Evolutionary conservation across 2,888 invertebrate species (phyloP).

Genomic region (Callyntrura guangdongensis): DNA sequence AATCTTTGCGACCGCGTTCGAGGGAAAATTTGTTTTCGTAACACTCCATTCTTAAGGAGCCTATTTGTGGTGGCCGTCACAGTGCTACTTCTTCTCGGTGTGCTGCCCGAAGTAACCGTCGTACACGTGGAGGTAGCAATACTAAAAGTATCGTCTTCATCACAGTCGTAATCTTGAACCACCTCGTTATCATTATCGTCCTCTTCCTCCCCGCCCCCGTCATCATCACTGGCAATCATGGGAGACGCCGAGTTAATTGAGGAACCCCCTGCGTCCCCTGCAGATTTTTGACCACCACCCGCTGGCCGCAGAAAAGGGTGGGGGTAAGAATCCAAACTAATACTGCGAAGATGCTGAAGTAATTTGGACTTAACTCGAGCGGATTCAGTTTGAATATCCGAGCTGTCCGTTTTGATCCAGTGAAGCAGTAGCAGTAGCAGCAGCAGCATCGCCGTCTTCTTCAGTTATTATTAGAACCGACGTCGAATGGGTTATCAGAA

Average conservation of each 20-base stretch:
- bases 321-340: slow-evolving; percentile 82
- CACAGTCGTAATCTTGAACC: slow-evolving; percentile 63
- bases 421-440: too few species aligned
- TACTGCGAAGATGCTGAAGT: slow-evolving; percentile 80
- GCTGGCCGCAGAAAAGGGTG: slow-evolving; percentile 56
- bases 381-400: neutral
- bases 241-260: slow-evolving; percentile 19
- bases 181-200: slow-evolving; percentile 67
- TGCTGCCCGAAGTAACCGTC: slow-evolving; percentile 68
- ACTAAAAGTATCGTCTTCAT: slow-evolving; percentile 78
- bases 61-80: slow-evolving; percentile 68
- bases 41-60: slow-evolving; percentile 54
- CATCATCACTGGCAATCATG: slow-evolving; percentile 49
- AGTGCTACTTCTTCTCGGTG: slow-evolving; percentile 61
- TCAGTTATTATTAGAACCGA: too few species aligned
- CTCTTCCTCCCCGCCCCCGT: slow-evolving; percentile 57
- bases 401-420: neutral
- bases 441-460: too few species aligned
- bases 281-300: neutral
- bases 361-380: slow-evolving; percentile 44
- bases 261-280: neutral
- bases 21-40: slow-evolving; percentile 75
- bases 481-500: too few species aligned
- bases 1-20: slow-evolving; percentile 77
- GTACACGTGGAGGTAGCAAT: slow-evolving; percentile 77